A percentile compares a stretch with the other conserved stretches of the same genome.
phyloP scores from a whole-genome alignment of 2,113 vertebrate species.

The Motacilla alba region DNA sequence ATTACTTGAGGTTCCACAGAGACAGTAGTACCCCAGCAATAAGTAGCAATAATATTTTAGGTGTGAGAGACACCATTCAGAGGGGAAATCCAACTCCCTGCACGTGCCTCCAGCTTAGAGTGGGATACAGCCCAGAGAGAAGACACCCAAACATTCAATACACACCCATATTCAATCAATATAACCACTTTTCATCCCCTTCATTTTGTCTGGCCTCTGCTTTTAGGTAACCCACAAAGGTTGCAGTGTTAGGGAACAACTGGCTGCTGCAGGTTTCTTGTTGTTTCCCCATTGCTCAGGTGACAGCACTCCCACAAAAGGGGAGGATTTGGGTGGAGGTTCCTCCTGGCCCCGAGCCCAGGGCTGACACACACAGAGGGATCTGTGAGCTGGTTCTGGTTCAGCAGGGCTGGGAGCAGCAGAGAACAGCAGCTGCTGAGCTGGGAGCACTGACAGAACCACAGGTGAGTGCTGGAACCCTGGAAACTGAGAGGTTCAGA shows the following conservation, averaged over 20 bases:
- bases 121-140: not conserved
- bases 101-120: not conserved
- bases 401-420: not conserved
- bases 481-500: not conserved
- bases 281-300: not conserved
- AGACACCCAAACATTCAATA: not conserved
- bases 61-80: not conserved
- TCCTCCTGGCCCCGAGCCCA: not conserved
- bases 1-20: not conserved
- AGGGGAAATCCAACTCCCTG: not conserved
- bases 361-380: not conserved
- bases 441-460: accelerated
- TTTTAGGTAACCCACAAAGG: not conserved
- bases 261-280: not conserved
- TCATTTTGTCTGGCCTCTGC: not conserved
- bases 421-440: not conserved
- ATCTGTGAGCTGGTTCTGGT: not conserved
- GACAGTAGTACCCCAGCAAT: not conserved
- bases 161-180: not conserved
- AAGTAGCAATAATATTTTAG: not conserved
- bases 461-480: not conserved
- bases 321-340: not conserved
- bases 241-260: too few species aligned
- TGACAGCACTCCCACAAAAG: not conserved
- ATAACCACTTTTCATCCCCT: too few species aligned